Base-by-base conservation (phyloP, 2,888 invertebrate genomes). In the Conomelus anceps region DNA sequence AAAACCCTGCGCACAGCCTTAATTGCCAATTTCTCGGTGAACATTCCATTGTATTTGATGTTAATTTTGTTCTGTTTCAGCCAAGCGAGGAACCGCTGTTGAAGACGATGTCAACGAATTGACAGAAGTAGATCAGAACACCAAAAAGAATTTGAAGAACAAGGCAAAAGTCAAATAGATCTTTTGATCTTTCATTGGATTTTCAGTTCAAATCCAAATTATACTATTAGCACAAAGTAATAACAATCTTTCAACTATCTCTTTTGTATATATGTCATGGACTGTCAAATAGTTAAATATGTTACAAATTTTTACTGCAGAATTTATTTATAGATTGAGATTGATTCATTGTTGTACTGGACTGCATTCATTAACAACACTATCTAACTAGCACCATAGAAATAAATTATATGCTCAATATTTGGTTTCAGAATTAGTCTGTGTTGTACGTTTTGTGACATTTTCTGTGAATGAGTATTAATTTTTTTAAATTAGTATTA, bases 71-170 rank as follows among this genome's bases (percentile, higher is more conserved):
- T 92, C 92, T 91, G 91, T 93, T 93, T 91, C 93, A 96, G 94
- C 95, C 95, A 93, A 93, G 94, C 63, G 93, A 93, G 86, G 86
- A 22, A 86, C 3, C n/a, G 88, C 88, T 23, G 87, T 90, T 22
- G 90, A 90, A 13, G 97, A 97, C 91, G 97, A 98, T 91, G 91
- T 89, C n/a, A 98, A 97, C 89, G 98, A 98, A 92, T 94, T 98
- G 91, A 98, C 98, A 0, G 98, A 99, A 94, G 98, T 98, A 89
- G 98, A 98, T 93, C 98, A 98, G 94, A 97, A 97, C 93, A 97
- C 96, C 29, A 96, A 96, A 94, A 97, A 97, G 93, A 95, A 95
- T 90, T 94, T 96, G 91, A 95, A 96, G 92, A 94, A 94, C 86
- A 93, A 94, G 92, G 92, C 93, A 90, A 96, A 96, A 88, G 29